Base-by-base conservation (phyloP, 2,797 vertebrate genomes). In the Carapus acus region DNA sequence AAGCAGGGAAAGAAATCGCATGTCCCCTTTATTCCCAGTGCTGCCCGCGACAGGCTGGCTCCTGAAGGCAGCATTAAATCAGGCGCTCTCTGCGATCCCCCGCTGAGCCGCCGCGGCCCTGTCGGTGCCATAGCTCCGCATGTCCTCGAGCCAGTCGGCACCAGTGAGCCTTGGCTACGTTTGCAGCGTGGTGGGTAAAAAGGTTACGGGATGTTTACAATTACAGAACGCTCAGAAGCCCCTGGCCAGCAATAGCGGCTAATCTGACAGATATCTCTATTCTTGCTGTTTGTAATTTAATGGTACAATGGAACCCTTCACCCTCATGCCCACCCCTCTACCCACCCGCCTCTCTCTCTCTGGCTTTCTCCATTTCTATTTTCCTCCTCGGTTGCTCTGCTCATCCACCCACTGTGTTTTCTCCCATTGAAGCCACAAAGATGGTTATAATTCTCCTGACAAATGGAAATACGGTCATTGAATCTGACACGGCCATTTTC, bases 401-500 rank as follows among this genome's bases (percentile, higher is more conserved):
- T 61, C 45, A 24, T 43, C 14, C 49, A 0, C 24, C 38, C 13
- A 33, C 34, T 18, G 33, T 21, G 19, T 38, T 24, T 58, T 16
- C 21, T 50, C 40, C 1, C 19, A 47, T 44, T 33, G 16, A 33
- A 55, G 54, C 59, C 8, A 61, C 45, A 27, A 45, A 6, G 29
- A 64, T 54, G 49, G 47, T 52, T 39, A 59, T 69, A 67, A 72
- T 69, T 71, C 72, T 66, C 58, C 19, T 27, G 54, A 60, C 58
- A 67, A 74, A 64, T 15, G n/a, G 57, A 70, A 75, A 69, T 64
- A 55, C 41, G 54, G 66, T 67, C 11, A 36, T 24, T 64, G 49
- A 47, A 64, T 74, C 61, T 71, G 64, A 72, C 69, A 43, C 7
- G 49, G 50, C 61, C 67, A 60, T 76, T 79, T 76, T 49, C 49